Percentiles rank a stretch among this genome's conserved stretches.
phyloP scores from a whole-genome alignment of 2,888 invertebrate species.

The Temnothorax unifasciatus region DNA sequence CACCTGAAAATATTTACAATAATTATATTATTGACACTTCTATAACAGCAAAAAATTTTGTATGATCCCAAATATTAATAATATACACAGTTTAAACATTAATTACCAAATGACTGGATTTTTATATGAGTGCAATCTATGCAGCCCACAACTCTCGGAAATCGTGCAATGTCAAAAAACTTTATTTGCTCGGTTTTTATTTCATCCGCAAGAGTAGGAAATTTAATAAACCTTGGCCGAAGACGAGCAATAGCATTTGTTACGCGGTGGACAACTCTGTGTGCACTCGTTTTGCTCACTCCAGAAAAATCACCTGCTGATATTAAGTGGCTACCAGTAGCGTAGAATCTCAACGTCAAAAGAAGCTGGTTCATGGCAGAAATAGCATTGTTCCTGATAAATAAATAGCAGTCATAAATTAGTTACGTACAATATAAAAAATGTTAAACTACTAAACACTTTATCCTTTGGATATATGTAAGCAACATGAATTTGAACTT shows the following conservation, averaged over 20 bases:
- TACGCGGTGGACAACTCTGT: too few species aligned
- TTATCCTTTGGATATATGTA: not conserved
- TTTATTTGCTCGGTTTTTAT: not conserved
- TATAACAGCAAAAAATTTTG: too few species aligned
- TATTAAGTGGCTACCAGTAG: too few species aligned
- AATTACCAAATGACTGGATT: slow-evolving; percentile 71
- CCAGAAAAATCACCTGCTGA: too few species aligned
- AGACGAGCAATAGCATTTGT: not conserved
- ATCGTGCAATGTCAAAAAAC: not conserved
- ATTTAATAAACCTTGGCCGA: not conserved
- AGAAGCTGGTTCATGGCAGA: slow-evolving; percentile 4
- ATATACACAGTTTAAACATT: not conserved
- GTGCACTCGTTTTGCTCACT: too few species aligned
- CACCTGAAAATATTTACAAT: slow-evolving; percentile 9
- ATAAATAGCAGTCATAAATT: slow-evolving; percentile 13
- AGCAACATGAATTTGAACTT: not conserved
- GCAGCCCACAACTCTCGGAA: not conserved
- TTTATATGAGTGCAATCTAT: slow-evolving; percentile 34
- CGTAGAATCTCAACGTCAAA: not conserved
- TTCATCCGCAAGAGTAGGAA: not conserved
- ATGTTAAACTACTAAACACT: not conserved
- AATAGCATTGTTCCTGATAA: slow-evolving; percentile 15
- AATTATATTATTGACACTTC: too few species aligned
- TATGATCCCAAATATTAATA: too few species aligned
- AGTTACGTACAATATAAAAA: not conserved